Base-by-base conservation (phyloP, 2,113 vertebrate species). In the Cyprichromis sp. region DNA sequence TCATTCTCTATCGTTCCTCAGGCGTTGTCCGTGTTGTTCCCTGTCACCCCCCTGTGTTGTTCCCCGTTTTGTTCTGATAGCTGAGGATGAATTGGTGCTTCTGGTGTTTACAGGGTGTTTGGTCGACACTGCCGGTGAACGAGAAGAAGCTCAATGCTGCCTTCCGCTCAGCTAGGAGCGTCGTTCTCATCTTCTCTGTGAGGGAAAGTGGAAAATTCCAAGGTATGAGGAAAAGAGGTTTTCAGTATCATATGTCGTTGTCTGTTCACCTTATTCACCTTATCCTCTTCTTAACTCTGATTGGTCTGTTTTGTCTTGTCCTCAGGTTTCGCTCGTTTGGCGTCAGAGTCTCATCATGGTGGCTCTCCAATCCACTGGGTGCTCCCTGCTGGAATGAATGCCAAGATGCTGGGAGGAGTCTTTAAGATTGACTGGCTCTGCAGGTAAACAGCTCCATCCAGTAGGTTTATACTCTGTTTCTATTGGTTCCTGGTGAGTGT, bases 401-500 rank as follows among this genome's bases (percentile, higher is more conserved):
- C 99, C 86, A 99, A 99, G 96, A 99, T 99, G 98, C 95, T 99
- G 71, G 99, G 99, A 26, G 99, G 99, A 40, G 99, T 99, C 55
- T 99, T 99, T 93, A 99, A 98, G 95, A 99, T 99, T 90, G 98
- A 99, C 95, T 99, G 98, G 99, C 99, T 99, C 87, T 99, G 99
- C 97, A 99, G 99, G 98, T 95, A 61, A 88, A 14, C 26, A 2
- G 13, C 31, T 73, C 10, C 10, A 12, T 31, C 73, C 42, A 50
- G 16, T 47, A 52, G 42, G 73, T n/a, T 50, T 78, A 8, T 47
- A 12, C 26, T 47, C 63, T 40, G 19, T 68, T 68, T 40, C 63
- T 68, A 21, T 68, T 68, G 19, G 63, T 24, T 68, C 11, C 63
- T 40, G 10, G 34, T 66, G 34, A 38, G 11, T 40, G 19, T 40